These are phyloP conservation scores for Galago senegalensis DNA, from an alignment of 2,797 vertebrate genomes.

Conservation along the genomic window DNA sequence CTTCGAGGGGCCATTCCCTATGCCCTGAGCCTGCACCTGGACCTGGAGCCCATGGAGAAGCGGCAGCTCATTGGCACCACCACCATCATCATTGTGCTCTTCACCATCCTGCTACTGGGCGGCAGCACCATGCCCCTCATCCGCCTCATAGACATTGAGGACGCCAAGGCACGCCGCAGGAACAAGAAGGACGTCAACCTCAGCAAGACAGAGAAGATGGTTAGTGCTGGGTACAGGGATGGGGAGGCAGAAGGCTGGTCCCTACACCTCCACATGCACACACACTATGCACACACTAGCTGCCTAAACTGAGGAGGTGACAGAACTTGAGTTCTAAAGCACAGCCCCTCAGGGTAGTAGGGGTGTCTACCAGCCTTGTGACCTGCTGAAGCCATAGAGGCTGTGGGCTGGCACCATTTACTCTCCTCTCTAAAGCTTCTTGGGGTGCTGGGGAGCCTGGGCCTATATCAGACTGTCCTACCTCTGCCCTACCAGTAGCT, in stretches of 20 bases:
- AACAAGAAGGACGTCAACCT: slow-evolving; percentile 97
- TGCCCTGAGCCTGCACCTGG: slow-evolving; percentile 97
- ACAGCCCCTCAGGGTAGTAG: background rate
- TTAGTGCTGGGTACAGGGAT: slow-evolving; percentile 69
- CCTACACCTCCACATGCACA: fast-evolving
- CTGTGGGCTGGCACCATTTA: background rate
- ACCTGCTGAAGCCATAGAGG: background rate
- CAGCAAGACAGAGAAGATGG: slow-evolving; percentile 99
- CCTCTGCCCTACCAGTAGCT: background rate
- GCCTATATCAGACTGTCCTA: background rate
- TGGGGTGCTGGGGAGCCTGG: fast-evolving
- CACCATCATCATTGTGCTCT: slow-evolving; percentile 98
- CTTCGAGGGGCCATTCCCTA: slow-evolving; percentile 98
- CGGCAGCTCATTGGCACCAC: slow-evolving; percentile 98
- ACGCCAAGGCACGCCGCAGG: slow-evolving; percentile 93
- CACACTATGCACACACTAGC: fast-evolving
- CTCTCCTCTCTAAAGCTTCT: background rate
- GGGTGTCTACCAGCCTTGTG: background rate
- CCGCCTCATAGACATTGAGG: slow-evolving; percentile 97
- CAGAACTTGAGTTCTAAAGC: background rate
- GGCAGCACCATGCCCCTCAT: slow-evolving; percentile 99
- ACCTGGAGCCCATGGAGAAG: slow-evolving; percentile 98
- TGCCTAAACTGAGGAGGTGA: background rate
- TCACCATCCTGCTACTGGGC: slow-evolving; percentile 96
- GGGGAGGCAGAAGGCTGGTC: background rate